Conservation (phyloP, 2,797 vertebrate genomes). For the Apogon talboti region DNA sequence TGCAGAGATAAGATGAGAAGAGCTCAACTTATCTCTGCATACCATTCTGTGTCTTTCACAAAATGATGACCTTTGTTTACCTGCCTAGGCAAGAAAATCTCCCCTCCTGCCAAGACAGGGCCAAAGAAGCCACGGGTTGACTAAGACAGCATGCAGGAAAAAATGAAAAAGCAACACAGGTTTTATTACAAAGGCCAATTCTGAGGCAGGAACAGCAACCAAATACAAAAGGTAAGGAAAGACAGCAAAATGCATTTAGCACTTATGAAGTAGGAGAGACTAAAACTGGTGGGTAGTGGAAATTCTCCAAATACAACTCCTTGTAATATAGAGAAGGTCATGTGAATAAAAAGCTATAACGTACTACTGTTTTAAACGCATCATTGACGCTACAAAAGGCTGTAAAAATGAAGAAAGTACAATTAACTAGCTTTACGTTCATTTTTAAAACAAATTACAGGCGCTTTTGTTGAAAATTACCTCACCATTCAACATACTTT, state of each 20-base stretch:
- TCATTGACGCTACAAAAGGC: not conserved
- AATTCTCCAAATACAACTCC: not conserved
- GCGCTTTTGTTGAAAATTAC: not conserved
- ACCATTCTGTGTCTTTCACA: constrained; percentile 66
- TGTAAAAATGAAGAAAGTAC: not conserved
- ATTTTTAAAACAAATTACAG: not conserved
- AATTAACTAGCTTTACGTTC: not conserved
- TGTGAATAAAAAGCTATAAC: not conserved
- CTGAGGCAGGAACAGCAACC: constrained; percentile 20
- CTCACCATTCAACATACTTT: not conserved
- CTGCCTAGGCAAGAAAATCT: constrained; percentile 39
- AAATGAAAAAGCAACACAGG: constrained; percentile 37
- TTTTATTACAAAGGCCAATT: constrained; percentile 42
- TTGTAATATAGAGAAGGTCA: not conserved
- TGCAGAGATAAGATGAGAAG: constrained; percentile 3
- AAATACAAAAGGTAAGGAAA: constrained; percentile 35
- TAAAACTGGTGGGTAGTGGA: not conserved
- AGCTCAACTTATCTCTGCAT: constrained; percentile 73
- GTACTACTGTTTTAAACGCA: not conserved
- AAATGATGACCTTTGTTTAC: constrained; percentile 76
- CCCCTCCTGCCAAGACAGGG: constrained; percentile 30
- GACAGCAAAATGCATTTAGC: constrained; percentile 1
- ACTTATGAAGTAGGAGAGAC: constrained; percentile 1
- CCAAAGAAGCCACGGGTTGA: constrained; percentile 14
- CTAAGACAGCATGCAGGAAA: constrained; percentile 14